Base-by-base conservation (phyloP, 2,888 invertebrate species). In the Teleogryllus oceanicus region DNA sequence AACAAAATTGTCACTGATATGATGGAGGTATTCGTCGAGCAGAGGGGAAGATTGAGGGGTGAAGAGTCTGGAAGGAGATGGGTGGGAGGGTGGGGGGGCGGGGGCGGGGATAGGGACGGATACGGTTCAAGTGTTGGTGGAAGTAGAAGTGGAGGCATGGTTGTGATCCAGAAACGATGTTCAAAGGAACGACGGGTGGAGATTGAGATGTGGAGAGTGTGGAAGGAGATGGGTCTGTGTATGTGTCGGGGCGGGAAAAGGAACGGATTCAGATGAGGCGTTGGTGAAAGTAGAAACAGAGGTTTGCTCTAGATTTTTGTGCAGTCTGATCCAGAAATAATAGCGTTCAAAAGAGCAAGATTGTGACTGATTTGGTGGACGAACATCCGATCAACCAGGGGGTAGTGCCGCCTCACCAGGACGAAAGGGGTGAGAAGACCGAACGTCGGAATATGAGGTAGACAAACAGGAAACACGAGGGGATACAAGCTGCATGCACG, bases 361-460 rank as follows among this genome's bases (percentile, higher is more conserved):
- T 8, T 37, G 37, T 37, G 37, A 8, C 37, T 37, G 8, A 37
- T 37, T 1, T 8, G 37, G 8, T 37, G 8, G 24, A 24, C 2
- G 0, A 2, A 2, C 24, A 2, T 2, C 3, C 24, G 0, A 37
- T 37, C 3, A 37, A 2, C 2, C 24, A 3, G 3, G 24, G 2
- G 24, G 2, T 37, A 4, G 4, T 4, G 4, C 2, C 24, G 2
- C 2, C 24, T 0, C 5, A 2, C 24, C 24, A 37, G 4, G 24
- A 37, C 24, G 24, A 37, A 3, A 37, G 24, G 4, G 24, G 4
- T 37, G 2, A 3, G 24, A 37, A 4, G 24, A 4, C 4, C 24
- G 24, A 37, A 37, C 24, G 24, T 4, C 24, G 24, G 24, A 37
- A 4, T 37, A 0, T 37, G 24, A 37, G 4, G 24, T 37, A 37